Evolutionary conservation across 2,113 vertebrate species (phyloP), one percentile per base, ranked within the genome.

Genomic region (Zonotrichia leucophrys): DNA sequence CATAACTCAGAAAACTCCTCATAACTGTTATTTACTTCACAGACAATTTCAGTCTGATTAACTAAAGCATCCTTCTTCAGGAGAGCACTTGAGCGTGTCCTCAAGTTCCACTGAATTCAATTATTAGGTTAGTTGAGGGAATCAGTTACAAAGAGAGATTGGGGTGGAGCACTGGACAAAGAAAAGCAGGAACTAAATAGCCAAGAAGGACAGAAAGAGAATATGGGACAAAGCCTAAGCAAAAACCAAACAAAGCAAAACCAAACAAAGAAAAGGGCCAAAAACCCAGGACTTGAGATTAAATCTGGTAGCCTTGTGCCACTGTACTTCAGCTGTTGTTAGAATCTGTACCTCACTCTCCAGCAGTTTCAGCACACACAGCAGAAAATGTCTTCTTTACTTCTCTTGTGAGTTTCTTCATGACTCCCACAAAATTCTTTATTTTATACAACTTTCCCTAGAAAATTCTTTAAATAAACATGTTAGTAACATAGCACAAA

Each of bases 21-120:
- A 90, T 77, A 88, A 94, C 73, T 47, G 13, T 73, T 94, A 92
- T 92, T 95, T 95, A 94, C 81, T 84, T 92, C 68, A 69, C 17
- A 85, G 50, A 66, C 33, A 79, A 79, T 52, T 95, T 95, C 39
- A 76, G 39, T 67, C 67, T 86, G 75, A 94, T 93, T 91, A 93
- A 92, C 56, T 67, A 94, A 12, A 97, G 87, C 90, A 90, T 78
- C 59, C 59, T 93, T 88, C 84, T 95, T 92, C 72, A 90, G 82
- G 75, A 96, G 64, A 88, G 75, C 31, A 86, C 90, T 93, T 77
- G 22, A 93, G 18, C 39, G 46, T 5, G 37, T 74, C 30, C 68
- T 95, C 52, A 91, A 93, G 70, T 80, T 50, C 52, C 59, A 90
- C 1, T 83, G 72, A 93, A 88, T 52, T 74, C 63, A 95, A 70